Evolutionary conservation across 2,113 vertebrate species (phyloP).

Genomic region (Sitta europaea): DNA sequence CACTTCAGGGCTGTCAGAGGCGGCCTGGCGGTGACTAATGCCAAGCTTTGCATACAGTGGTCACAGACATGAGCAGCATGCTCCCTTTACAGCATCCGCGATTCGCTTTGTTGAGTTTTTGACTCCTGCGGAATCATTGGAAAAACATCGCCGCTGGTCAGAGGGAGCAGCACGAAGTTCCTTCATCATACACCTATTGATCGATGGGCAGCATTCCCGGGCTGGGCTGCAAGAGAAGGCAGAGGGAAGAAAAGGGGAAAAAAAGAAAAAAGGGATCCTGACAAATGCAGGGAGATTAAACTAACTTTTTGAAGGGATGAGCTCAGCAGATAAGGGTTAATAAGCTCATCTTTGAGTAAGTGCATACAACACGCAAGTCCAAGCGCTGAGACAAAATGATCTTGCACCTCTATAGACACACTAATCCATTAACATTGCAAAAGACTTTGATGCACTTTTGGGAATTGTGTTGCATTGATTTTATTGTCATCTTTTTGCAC

Average conservation of each 20-base stretch:
- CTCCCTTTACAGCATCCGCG: slow-evolving; percentile 71
- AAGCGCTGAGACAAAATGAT: background rate
- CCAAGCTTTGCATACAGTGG: slow-evolving; percentile 98
- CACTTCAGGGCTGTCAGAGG: slow-evolving; percentile 94
- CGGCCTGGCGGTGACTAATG: slow-evolving; percentile 96
- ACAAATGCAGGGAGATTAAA: slow-evolving; percentile 1
- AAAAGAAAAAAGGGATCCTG: background rate
- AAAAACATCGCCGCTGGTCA: slow-evolving; percentile 68
- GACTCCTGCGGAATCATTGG: slow-evolving; percentile 74
- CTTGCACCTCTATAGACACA: slow-evolving; percentile 20
- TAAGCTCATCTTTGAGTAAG: slow-evolving; percentile 6
- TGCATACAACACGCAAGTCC: background rate
- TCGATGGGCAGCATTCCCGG: slow-evolving; percentile 24
- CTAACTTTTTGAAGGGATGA: slow-evolving; percentile 21
- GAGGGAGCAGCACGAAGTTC: slow-evolving; percentile 61
- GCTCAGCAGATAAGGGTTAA: slow-evolving; percentile 23
- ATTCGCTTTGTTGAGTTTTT: slow-evolving; percentile 79
- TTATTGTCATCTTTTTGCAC: slow-evolving; percentile 78
- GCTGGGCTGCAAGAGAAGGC: background rate
- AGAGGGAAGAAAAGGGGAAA: background rate
- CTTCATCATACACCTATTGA: slow-evolving; percentile 68
- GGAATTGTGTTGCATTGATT: slow-evolving; percentile 74
- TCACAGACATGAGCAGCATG: slow-evolving; percentile 86
- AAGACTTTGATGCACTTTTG: slow-evolving; percentile 70
- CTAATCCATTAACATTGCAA: slow-evolving; percentile 68